These are phyloP conservation scores for Serrognathus titanus DNA, from an alignment of 2,888 invertebrate species.

Conservation along the genomic window DNA sequence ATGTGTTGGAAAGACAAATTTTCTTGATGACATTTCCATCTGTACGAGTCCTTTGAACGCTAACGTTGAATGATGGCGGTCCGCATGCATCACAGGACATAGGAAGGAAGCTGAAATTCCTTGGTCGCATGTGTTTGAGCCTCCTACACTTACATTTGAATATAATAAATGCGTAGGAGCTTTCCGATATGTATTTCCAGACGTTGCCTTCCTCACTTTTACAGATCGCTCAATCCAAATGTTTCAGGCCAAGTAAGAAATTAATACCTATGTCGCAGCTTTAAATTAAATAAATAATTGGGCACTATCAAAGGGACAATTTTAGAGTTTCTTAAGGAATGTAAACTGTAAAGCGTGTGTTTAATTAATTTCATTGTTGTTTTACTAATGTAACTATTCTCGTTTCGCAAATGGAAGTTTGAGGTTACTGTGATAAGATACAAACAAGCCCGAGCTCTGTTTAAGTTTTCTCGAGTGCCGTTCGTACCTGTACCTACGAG, in stretches of 20 bases:
- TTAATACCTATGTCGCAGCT: no score
- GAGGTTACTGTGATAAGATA: conserved; percentile 3
- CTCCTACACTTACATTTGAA: neutral
- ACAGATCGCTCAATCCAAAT: no score
- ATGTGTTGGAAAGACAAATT: conserved; percentile 38
- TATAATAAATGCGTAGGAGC: neutral
- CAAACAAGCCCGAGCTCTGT: neutral
- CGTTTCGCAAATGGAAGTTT: no score
- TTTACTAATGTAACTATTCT: no score
- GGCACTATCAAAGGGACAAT: no score
- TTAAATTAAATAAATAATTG: no score
- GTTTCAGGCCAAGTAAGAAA: no score
- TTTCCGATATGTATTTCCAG: no score
- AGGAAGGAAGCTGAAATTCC: neutral
- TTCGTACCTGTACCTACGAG: conserved; percentile 11
- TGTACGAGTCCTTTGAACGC: conserved; percentile 35
- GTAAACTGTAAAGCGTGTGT: no score
- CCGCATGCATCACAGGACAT: conserved; percentile 33
- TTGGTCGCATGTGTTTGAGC: neutral
- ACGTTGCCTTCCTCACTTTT: no score
- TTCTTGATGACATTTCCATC: conserved; percentile 39
- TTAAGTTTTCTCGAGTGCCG: conserved; percentile 6
- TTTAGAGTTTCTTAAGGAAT: no score
- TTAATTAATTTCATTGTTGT: no score
- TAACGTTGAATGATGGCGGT: conserved; percentile 34